Base-by-base conservation (phyloP, 2,797 vertebrate genomes). In the Phrynocephalus forsythii region DNA sequence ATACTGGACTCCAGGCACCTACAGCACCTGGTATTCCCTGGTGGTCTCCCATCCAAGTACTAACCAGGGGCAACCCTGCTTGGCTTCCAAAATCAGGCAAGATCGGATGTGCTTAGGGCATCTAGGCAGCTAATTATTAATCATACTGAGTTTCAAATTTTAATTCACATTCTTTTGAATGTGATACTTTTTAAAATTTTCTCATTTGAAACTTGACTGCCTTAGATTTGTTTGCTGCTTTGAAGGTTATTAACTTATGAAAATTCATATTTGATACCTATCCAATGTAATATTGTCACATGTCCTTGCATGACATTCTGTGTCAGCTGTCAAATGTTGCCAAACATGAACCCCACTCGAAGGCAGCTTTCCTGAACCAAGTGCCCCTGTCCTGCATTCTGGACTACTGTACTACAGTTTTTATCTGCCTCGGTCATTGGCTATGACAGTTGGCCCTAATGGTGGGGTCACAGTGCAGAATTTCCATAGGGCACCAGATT, bases 221-320 rank as follows among this genome's bases (percentile, higher is more conserved):
- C 50, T 81, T 81, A 72, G 33, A n/a, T 8, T 60, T 78, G 60
- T 30, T 86, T 30, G 50, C 24, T 83, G 82, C 56, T 76, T n/a
- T 76, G 60, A 67, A 52, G n/a, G n/a, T 8, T 63, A 56, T 8
- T 28, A 73, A 6, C 18, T 73, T 80, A 63, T 26, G 26, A 63
- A 24, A 66, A 20, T 73, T 50, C 26, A 18, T 76, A 20, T 77
- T 48, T 67, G 72, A 67, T 30, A 68, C 7, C 6, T 79, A n/a
- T 63, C 50, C 50, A 56, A 52, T 69, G 8, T 79, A 77, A 26
- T 6, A 30, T 5, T 33, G 48, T 86, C 50, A 77, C 67, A 26
- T 78, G 30, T 6, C 28, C 30, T 3, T 22, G 60, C 38, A 16
- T 30, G 18, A 28, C 60, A 13, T 77, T 77, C 44, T n/a, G 44